Base-by-base conservation (phyloP, 2,113 vertebrate species). In the Ictalurus punctatus region DNA sequence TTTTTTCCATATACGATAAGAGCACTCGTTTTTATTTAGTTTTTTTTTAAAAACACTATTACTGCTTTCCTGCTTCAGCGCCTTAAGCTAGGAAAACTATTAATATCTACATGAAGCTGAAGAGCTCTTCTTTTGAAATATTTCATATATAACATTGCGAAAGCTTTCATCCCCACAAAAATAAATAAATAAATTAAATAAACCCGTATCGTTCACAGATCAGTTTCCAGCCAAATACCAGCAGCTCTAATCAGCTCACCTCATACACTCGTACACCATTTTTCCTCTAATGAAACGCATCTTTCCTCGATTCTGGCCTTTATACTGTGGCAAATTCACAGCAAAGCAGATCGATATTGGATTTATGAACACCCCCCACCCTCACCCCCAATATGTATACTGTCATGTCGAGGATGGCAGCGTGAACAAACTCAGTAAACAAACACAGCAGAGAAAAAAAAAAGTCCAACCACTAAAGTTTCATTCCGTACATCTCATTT, bases 401-500 rank as follows among this genome's bases (percentile, higher is more conserved):
- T 89, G 92, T 90, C 84, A 88, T 86, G 87, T 80, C 73, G 87
- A 86, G 84, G 90, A 84, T 84, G 89, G 88, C 76, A 73, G 34
- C 25, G 65, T 89, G 92, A 91, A 93, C 91, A 93, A 93, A 93
- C 80, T 78, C 69, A 59, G 61, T 59, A 92, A 90, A 92, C 91
- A 93, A 93, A 93, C 87, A 88, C 86, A 87, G 27, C 23, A 56
- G 6, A 30, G 34, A 80, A 54, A 90, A 83, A 80, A 54, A 90
- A 80, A 90, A 44, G 21, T 78, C 21, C 90, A 91, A 92, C 90
- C 86, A 90, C 89, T 52, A 30, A 92, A 91, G 92, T 93, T 94
- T 92, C 86, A 90, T 91, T 90, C 92, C 88, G 91, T 93, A 91
- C 91, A 91, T 93, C 91, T 94, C 92, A 93, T 92, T 92, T 93